These are phyloP conservation scores for Lordiphosa clarofinis DNA, from an alignment of 1,140 invertebrate genomes.

Conservation along the genomic window DNA sequence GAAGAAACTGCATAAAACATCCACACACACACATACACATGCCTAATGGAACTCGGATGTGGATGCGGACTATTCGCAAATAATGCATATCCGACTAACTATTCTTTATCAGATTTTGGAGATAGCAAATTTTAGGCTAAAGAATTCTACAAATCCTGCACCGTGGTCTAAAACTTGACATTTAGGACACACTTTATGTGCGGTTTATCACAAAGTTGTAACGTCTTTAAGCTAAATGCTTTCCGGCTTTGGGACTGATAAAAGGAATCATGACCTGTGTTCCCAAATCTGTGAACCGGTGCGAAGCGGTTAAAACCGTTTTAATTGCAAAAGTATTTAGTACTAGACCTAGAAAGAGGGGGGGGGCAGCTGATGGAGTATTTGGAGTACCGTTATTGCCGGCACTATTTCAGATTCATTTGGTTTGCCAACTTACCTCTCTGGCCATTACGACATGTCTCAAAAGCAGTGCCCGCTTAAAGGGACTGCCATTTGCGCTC, in stretches of 20 bases:
- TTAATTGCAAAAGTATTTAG: too few relatives aligned
- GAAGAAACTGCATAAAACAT: constrained; percentile 70
- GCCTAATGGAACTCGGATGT: constrained; percentile 20
- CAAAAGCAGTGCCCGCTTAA: constrained; percentile 71
- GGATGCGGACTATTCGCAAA: constrained; percentile 27
- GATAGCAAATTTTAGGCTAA: too few relatives aligned
- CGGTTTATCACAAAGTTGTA: too few relatives aligned
- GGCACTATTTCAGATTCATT: constrained; percentile 34
- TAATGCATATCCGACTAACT: neutral
- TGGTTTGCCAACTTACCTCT: constrained; percentile 80
- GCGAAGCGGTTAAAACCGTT: too few relatives aligned
- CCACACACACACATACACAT: constrained; percentile 29
- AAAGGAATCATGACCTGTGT: too few relatives aligned
- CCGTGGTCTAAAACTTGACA: too few relatives aligned
- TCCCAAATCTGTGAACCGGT: too few relatives aligned
- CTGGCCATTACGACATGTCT: constrained; percentile 84
- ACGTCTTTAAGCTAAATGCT: too few relatives aligned
- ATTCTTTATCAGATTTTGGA: neutral
- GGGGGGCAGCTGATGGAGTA: neutral
- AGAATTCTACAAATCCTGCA: too few relatives aligned
- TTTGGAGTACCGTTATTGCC: constrained; percentile 29
- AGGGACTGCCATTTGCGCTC: constrained; percentile 75
- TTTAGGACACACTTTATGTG: too few relatives aligned
- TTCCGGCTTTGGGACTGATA: too few relatives aligned
- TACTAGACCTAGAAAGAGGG: too few relatives aligned